Conservation (phyloP, 2,888 invertebrate genomes). For the Dynastes tityus region DNA sequence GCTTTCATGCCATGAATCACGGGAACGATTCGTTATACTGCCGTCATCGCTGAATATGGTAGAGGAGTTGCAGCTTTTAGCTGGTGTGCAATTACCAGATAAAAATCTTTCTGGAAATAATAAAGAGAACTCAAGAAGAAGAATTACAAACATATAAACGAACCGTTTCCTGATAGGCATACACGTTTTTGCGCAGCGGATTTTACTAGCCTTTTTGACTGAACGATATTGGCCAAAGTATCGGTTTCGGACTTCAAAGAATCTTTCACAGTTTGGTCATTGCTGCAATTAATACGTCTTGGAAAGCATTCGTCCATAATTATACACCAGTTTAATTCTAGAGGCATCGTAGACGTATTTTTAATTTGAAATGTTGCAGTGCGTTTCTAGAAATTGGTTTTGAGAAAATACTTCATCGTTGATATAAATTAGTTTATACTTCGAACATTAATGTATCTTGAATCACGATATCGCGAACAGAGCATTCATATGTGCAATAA, state of each 20-base stretch:
- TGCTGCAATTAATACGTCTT: constrained; percentile 49
- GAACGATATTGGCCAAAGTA: constrained; percentile 20
- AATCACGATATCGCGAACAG: constrained; percentile 70
- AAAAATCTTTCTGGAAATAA: constrained; percentile 55
- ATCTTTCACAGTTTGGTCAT: neutral
- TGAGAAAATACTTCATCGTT: constrained; percentile 53
- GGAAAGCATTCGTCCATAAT: constrained; percentile 54
- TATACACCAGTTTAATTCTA: constrained; percentile 59
- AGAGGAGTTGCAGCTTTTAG: constrained; percentile 25
- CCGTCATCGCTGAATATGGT: constrained; percentile 59
- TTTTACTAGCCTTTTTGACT: neutral
- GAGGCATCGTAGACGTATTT: constrained; percentile 62
- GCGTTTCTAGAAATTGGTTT: constrained; percentile 61
- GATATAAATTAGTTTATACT: constrained; percentile 60
- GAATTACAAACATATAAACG: neutral
- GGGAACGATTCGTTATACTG: constrained; percentile 51
- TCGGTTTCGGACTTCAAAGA: neutral
- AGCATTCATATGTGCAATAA: constrained; percentile 72
- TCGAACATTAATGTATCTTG: constrained; percentile 75
- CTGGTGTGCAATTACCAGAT: constrained; percentile 41
- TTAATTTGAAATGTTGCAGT: constrained; percentile 58
- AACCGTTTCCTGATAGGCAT: constrained; percentile 54
- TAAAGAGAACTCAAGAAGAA: neutral
- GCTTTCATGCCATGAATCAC: constrained; percentile 54
- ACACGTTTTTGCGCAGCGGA: constrained; percentile 34